Conservation (phyloP, 2,797 vertebrate genomes). For the Sebastes trivittatus region DNA sequence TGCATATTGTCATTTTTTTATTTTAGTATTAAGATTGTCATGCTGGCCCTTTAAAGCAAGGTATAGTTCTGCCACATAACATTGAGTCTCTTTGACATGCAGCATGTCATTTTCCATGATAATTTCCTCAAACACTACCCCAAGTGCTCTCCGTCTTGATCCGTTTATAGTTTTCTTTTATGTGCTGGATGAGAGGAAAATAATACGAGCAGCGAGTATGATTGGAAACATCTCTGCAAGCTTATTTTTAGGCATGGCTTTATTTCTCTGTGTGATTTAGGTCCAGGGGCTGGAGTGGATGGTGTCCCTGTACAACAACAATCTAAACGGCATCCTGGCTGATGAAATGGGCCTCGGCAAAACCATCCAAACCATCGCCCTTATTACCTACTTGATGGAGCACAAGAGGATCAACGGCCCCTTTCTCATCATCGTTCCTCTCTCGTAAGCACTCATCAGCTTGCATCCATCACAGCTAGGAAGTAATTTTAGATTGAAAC, state of each 20-base stretch:
- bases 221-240: background rate
- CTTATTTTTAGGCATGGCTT: background rate
- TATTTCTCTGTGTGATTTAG: conserved; percentile 74
- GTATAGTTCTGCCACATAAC: background rate
- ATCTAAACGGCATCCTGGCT: conserved; percentile 96
- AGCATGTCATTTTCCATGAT: background rate
- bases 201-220: background rate
- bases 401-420: conserved; percentile 96
- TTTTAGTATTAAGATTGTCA: background rate
- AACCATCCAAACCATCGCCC: conserved; percentile 98
- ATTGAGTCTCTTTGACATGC: background rate
- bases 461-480: background rate
- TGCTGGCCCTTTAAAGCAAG: background rate
- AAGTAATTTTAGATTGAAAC: background rate
- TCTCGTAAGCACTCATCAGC: conserved; percentile 88
- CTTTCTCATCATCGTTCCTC: conserved; percentile 97
- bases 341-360: conserved; percentile 99
- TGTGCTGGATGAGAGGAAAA: background rate
- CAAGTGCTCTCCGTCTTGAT: background rate
- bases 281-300: conserved; percentile 97
- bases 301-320: conserved; percentile 99
- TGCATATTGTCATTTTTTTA: background rate
- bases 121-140: background rate
- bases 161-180: background rate
- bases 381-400: conserved; percentile 98